Evolutionary conservation across 2,888 invertebrate species (phyloP).

Genomic region (Polydesmus complanatus): DNA sequence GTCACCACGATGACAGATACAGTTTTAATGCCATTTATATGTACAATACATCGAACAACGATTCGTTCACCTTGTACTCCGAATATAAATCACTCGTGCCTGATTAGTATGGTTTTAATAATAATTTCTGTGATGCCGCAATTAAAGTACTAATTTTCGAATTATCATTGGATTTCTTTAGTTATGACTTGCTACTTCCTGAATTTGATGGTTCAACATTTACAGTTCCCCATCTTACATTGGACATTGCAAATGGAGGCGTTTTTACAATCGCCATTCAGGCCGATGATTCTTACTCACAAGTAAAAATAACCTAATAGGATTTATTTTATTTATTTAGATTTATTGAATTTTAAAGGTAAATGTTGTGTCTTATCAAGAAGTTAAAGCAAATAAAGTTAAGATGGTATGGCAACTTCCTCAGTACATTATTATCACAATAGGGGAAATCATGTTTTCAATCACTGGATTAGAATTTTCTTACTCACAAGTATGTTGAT

Average conservation of each 20-base stretch:
- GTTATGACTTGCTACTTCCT: not conserved
- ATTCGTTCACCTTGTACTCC: conserved; percentile 42
- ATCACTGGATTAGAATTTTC: conserved; percentile 92
- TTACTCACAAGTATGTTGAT: conserved; percentile 57
- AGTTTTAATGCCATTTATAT: too few relatives aligned
- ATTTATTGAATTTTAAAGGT: conserved; percentile 11
- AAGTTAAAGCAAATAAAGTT: conserved; percentile 46
- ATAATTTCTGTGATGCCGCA: too few relatives aligned
- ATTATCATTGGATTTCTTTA: too few relatives aligned
- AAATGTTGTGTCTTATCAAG: not conserved
- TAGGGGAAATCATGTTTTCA: conserved; percentile 90
- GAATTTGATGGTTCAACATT: not conserved
- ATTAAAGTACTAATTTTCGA: too few relatives aligned
- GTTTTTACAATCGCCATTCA: not conserved
- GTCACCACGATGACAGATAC: too few relatives aligned
- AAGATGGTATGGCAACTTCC: conserved; percentile 78
- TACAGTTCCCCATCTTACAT: not conserved
- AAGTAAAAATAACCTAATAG: not conserved
- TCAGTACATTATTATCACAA: conserved; percentile 81
- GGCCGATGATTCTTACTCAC: not conserved
- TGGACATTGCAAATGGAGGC: not conserved
- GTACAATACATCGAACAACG: too few relatives aligned
- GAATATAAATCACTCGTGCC: conserved; percentile 16
- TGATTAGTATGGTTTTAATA: not conserved
- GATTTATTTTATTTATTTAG: not conserved